A percentile compares a stretch with the other conserved stretches of the same genome.
Evolutionary conservation across 2,797 vertebrate genomes (phyloP).

Genomic region (Anguilla megastoma): DNA sequence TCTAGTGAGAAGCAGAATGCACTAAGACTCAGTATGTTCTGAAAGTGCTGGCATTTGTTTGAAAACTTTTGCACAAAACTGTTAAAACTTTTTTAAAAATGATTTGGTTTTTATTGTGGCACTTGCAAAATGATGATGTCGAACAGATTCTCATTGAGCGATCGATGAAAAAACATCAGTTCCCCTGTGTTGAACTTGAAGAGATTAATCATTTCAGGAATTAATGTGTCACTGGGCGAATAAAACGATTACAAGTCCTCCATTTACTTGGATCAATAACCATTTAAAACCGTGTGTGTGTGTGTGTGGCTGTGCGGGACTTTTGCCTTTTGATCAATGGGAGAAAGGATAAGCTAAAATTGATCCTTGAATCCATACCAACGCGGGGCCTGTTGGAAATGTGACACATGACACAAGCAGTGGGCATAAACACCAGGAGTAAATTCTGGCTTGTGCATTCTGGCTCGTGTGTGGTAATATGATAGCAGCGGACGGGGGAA

Average conservation of each 20-base stretch:
- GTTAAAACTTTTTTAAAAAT: neutral
- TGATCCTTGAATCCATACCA: neutral
- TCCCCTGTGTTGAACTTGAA: neutral
- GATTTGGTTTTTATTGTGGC: neutral
- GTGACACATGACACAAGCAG: neutral
- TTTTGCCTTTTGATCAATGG: slow-evolving; percentile 8
- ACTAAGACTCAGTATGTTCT: neutral
- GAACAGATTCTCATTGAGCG: neutral
- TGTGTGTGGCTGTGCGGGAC: neutral
- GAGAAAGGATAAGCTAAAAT: slow-evolving; percentile 9
- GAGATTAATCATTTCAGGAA: neutral
- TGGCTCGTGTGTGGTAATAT: neutral
- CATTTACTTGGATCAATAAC: slow-evolving; percentile 13
- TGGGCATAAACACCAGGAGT: neutral
- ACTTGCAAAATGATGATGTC: neutral
- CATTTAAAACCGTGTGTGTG: neutral
- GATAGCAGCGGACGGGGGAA: neutral
- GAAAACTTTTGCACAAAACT: neutral
- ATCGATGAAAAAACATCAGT: neutral
- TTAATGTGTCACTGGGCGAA: neutral
- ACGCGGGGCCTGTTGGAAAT: neutral
- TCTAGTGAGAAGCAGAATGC: neutral
- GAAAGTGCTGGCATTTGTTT: neutral
- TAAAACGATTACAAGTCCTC: slow-evolving; percentile 2
- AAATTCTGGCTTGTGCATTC: neutral